Evolutionary conservation across 2,888 invertebrate genomes (phyloP).

Genomic region (Petrolisthes manimaculis): DNA sequence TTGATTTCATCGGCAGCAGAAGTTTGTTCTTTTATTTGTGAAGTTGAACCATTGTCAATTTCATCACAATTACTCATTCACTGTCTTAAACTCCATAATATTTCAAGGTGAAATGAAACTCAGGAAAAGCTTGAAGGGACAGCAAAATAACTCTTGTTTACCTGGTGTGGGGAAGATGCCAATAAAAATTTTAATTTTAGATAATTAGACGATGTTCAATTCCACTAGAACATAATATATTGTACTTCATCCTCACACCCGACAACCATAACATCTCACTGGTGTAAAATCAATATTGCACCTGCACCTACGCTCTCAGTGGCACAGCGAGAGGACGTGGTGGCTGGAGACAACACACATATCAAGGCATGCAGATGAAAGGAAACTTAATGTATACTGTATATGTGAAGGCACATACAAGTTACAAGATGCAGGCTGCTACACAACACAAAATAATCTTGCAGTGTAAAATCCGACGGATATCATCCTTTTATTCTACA

Average conservation of each 20-base stretch:
- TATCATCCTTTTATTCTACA: neutral
- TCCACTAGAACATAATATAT: neutral
- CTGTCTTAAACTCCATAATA: too few relatives aligned
- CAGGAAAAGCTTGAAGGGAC: too few relatives aligned
- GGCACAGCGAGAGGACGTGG: neutral
- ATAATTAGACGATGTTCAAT: neutral
- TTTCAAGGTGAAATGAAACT: too few relatives aligned
- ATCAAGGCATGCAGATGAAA: neutral
- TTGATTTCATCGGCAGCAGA: too few relatives aligned
- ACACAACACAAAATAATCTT: neutral
- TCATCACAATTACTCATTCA: too few relatives aligned
- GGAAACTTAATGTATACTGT: neutral
- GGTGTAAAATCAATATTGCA: conserved; percentile 9
- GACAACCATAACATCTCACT: neutral
- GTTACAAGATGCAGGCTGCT: neutral
- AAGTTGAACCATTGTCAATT: too few relatives aligned
- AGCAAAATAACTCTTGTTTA: too few relatives aligned
- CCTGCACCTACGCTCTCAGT: neutral
- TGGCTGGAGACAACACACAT: neutral
- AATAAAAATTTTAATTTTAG: too few relatives aligned
- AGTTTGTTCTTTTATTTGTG: too few relatives aligned
- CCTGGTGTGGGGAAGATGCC: too few relatives aligned
- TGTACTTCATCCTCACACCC: neutral
- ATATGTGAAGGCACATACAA: neutral
- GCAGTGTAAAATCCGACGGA: neutral